Evolutionary conservation across 2,113 vertebrate species (phyloP), one percentile per base, ranked within the genome.

Genomic region (Brevimyrus niger): DNA sequence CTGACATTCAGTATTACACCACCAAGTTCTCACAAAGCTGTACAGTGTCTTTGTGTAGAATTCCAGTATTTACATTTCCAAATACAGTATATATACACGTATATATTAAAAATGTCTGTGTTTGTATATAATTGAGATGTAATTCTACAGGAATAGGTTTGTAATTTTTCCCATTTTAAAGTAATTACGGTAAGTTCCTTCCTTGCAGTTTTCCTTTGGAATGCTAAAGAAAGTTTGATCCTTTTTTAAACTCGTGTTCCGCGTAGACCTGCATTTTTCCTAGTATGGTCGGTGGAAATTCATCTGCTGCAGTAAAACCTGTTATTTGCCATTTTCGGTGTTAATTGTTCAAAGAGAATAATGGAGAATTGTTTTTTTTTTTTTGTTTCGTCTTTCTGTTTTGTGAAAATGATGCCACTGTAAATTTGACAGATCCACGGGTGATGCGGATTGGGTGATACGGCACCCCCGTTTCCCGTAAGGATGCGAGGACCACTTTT

Each of bases 291-390:
- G 93, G 93, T 95, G 94, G 92, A 92, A 92, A 93, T 93, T 93
- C 93, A 94, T 96, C 94, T 91, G 94, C 94, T 92, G 94, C 95
- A 94, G 95, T 95, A 95, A 93, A 93, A 96, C 94, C 90, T 95
- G 94, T 96, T 92, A 90, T 92, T 94, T 93, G 92, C 94, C 91
- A 92, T 93, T 95, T 92, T 94, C 94, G 96, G 95, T 94, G 94
- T 95, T 95, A 94, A 94, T 96, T 95, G 95, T 95, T 94, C 92
- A 96, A 95, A 95, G 96, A 95, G 93, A 93, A 94, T 94, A 96
- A 93, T 92, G 91, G 95, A 95, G 94, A 92, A 91, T 47, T 61
- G 27, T 86, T 53, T 47, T 76, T 44, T 21, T 38, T 47, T 38
- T 47, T 61, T 47, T 86, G 53, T 47, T 82, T 86, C 50, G 44